Base-by-base conservation (phyloP, 2,113 vertebrate genomes). In the Mesocricetus auratus region DNA sequence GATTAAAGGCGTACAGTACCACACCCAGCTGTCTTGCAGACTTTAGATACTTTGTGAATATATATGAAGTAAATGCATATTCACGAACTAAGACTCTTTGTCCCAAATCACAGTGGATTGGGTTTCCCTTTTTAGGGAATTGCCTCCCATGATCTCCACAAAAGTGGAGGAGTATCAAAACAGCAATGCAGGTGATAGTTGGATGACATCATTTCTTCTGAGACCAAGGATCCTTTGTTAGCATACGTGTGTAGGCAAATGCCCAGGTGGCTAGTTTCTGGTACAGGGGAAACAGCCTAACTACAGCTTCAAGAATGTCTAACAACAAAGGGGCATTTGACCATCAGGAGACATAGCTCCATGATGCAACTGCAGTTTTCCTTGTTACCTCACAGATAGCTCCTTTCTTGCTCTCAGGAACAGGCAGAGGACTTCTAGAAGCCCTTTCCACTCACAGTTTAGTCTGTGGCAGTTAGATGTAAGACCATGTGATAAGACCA, bases 161-260 rank as follows among this genome's bases (percentile, higher is more conserved):
- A 47, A 22, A 86, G 42, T 68, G 83, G 42, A 86, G 83, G 83
- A 66, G 83, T 50, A 45, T 68, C 83, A 86, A 86, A 86, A 86
- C 62, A 66, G 31, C 42, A 86, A 31, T 50, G 62, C 62, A 86
- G 42, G 62, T 86, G 83, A 86, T 86, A 45, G 12, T 50, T 66
- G 82, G 82, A 64, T 86, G 83, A 86, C 62, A 86, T 86, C 62
- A 86, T 86, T 22, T 68, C 42, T 50, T 68, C 50, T 1, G 31
- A 86, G 83, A 86, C 17, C 62, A 68, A 68, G 39, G 83, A 86
- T 68, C 62, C 42, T 86, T 86, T 68, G 83, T 86, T 86, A 68
- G 83, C 10, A 22, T 47, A 68, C 31, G 1, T 86, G 83, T 86
- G 83, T 86, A 36, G 83, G 83, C 83, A 86, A 68, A 86, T 86